phyloP scores from a whole-genome alignment of 2,113 vertebrate species.

The Pardalotus punctatus region DNA sequence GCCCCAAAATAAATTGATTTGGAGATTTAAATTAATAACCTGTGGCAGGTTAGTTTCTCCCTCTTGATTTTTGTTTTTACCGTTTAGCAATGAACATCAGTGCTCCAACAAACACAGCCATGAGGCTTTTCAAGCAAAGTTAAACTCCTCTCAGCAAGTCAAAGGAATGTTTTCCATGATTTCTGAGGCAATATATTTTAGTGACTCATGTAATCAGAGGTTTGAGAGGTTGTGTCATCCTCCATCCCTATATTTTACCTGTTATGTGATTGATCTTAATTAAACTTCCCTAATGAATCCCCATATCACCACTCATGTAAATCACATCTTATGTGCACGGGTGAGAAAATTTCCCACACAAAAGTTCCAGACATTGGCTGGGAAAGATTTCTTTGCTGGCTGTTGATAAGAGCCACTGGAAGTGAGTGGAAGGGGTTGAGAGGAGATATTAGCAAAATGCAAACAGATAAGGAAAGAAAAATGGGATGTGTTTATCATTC shows the following conservation, averaged over 20 bases:
- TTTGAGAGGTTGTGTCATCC: neutral
- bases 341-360: slow-evolving; percentile 12
- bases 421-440: slow-evolving; percentile 24
- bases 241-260: neutral
- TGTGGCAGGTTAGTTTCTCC: neutral
- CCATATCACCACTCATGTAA: neutral
- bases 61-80: neutral
- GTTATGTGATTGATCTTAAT: neutral
- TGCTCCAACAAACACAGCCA: neutral
- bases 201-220: neutral
- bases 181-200: neutral
- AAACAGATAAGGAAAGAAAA: slow-evolving; percentile 65
- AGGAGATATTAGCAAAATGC: slow-evolving; percentile 50
- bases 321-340: neutral
- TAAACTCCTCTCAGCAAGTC: neutral
- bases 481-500: slow-evolving; percentile 57
- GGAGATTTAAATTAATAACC: neutral
- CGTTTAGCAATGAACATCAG: neutral
- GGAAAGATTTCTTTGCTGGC: slow-evolving; percentile 46
- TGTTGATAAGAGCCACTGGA: slow-evolving; percentile 58
- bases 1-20: neutral
- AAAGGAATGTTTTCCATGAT: neutral
- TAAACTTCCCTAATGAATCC: neutral
- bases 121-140: neutral
- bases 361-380: neutral